phyloP scores from a whole-genome alignment of 2,888 invertebrate species.

The Ichneumon xanthorius region DNA sequence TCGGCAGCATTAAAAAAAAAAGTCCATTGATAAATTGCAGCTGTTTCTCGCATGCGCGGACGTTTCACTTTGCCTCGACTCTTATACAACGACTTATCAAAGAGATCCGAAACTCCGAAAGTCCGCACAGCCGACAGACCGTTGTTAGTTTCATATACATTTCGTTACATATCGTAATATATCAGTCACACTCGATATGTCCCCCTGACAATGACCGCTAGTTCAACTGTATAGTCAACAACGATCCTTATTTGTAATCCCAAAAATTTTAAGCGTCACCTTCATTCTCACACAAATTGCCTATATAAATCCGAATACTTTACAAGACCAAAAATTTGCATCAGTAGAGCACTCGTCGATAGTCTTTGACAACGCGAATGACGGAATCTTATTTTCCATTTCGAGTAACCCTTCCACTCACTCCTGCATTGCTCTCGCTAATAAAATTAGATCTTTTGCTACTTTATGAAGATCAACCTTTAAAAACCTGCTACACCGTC shows the following conservation, averaged over 20 bases:
- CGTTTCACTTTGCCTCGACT: not conserved
- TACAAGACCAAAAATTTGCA: not conserved
- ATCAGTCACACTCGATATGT: conserved; percentile 50
- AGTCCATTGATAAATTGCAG: too few species aligned
- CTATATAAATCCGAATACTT: not conserved
- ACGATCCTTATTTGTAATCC: conserved; percentile 4
- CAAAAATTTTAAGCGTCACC: not conserved
- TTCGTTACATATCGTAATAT: not conserved
- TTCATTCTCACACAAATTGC: not conserved
- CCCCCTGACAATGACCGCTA: not conserved
- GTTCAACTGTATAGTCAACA: conserved; percentile 37
- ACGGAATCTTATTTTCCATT: not conserved
- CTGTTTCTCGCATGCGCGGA: too few species aligned
- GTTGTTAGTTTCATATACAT: conserved; percentile 23
- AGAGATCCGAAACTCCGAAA: conserved; percentile 18
- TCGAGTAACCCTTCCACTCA: not conserved
- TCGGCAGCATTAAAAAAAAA: too few species aligned
- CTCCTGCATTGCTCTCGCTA: not conserved
- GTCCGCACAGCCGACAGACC: not conserved
- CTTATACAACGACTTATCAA: not conserved
- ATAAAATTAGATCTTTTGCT: not conserved
- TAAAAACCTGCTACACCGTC: conserved; percentile 15
- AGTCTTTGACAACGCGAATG: not conserved
- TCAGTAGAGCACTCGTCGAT: not conserved
- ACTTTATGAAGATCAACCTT: not conserved